A percentile compares a stretch with the other conserved stretches of the same genome.
Evolutionary conservation across 2,888 invertebrate species (phyloP).

Genomic region (Horisme vitalbata): DNA sequence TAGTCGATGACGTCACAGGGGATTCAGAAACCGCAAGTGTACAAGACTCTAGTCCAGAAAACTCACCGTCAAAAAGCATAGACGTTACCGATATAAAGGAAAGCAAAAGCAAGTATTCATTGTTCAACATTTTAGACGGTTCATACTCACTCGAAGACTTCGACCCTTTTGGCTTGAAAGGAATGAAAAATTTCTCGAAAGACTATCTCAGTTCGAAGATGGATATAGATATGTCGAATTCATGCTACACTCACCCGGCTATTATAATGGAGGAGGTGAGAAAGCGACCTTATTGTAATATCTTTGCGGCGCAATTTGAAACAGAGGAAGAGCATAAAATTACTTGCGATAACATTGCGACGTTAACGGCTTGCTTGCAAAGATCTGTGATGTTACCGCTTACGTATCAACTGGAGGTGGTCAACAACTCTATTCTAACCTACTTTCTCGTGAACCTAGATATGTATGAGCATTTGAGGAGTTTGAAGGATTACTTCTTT

Average conservation of each 20-base stretch:
- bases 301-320: constrained; percentile 57
- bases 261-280: constrained; percentile 68
- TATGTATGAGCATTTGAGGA: constrained; percentile 87
- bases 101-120: constrained; percentile 48
- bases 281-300: constrained; percentile 69
- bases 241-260: constrained; percentile 67
- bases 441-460: constrained; percentile 86
- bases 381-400: constrained; percentile 87
- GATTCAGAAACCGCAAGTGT: constrained; percentile 50
- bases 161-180: constrained; percentile 72
- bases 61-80: constrained; percentile 52
- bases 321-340: constrained; percentile 53
- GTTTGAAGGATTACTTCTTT: constrained; percentile 90
- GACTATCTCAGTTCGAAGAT: constrained; percentile 58
- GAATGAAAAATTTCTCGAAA: constrained; percentile 49
- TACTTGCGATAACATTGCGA: constrained; percentile 69
- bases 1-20: constrained; percentile 61
- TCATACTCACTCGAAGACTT: constrained; percentile 71
- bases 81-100: constrained; percentile 30
- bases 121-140: constrained; percentile 75
- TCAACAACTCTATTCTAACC: constrained; percentile 88
- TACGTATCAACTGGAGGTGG: constrained; percentile 85
- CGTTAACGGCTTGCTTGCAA: constrained; percentile 84
- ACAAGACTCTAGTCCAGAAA: constrained; percentile 45
- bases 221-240: constrained; percentile 49